Percentiles rank a stretch among this genome's conserved stretches.
phyloP scores from a whole-genome alignment of 1,140 invertebrate species.

The Nasonia vitripennis region DNA sequence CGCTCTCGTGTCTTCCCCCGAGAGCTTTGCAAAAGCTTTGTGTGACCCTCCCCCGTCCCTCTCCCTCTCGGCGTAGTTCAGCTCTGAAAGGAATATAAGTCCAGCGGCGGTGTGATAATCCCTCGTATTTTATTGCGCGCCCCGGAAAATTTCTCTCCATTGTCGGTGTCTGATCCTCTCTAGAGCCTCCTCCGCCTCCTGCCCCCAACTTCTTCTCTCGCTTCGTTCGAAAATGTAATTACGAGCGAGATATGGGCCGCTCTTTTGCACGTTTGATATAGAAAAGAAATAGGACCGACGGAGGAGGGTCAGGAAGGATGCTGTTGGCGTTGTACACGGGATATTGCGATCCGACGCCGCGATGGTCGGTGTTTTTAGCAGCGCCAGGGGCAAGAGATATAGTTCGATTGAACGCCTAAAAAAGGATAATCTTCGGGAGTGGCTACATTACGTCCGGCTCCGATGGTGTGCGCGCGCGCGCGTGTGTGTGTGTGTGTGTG shows the following conservation, averaged over 20 bases:
- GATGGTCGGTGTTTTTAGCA: background rate
- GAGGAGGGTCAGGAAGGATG: background rate
- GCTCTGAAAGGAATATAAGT: constrained; percentile 26
- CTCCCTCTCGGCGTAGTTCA: background rate
- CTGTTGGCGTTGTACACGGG: background rate
- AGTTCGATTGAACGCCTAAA: constrained; percentile 32
- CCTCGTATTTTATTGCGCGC: constrained; percentile 24
- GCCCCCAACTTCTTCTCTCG: background rate
- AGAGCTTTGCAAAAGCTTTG: background rate
- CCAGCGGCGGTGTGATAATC: constrained; percentile 15
- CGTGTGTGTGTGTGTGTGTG: too few species aligned
- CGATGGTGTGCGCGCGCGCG: background rate
- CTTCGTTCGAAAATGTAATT: constrained; percentile 1
- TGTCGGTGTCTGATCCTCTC: constrained; percentile 5
- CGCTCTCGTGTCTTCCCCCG: background rate
- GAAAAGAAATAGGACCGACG: background rate
- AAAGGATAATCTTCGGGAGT: constrained; percentile 17
- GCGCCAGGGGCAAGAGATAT: background rate
- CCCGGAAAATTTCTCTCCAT: constrained; percentile 8
- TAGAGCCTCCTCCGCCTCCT: background rate
- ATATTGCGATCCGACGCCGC: background rate
- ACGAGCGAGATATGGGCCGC: background rate
- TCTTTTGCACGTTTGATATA: background rate
- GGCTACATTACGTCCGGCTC: background rate
- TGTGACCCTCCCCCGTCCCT: background rate